Evolutionary conservation across 2,113 vertebrate genomes (phyloP).

Genomic region (Phasianus colchicus): DNA sequence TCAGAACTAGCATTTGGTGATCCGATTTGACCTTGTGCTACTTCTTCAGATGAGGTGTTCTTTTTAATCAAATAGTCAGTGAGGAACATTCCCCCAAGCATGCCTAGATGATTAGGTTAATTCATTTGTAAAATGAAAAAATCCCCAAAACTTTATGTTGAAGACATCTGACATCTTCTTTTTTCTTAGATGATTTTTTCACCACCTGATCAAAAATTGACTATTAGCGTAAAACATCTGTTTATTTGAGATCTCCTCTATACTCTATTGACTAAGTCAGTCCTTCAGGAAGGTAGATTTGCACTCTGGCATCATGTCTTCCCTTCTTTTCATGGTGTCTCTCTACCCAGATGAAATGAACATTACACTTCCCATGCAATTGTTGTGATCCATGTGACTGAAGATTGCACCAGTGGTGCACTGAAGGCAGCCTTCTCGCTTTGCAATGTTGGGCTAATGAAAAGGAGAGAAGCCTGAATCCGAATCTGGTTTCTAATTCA

Average conservation of each 20-base stretch:
- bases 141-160: not conserved
- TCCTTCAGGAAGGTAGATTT: not conserved
- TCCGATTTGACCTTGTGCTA: not conserved
- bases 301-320: not conserved
- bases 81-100: not conserved
- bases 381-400: rapidly evolving
- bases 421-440: not conserved
- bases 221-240: not conserved
- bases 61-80: not conserved
- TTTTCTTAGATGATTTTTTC: not conserved
- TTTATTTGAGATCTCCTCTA: not conserved
- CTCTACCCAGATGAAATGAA: not conserved
- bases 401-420: not conserved
- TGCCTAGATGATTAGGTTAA: not conserved
- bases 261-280: not conserved
- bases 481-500: not conserved
- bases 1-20: not conserved
- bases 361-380: not conserved
- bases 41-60: not conserved
- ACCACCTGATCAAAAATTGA: not conserved
- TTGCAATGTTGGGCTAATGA: not conserved
- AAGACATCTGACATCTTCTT: not conserved
- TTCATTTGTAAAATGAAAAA: not conserved
- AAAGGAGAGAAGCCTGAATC: not conserved
- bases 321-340: not conserved